phyloP scores from a whole-genome alignment of 2,797 vertebrate genomes.

The Spea hammondii region DNA sequence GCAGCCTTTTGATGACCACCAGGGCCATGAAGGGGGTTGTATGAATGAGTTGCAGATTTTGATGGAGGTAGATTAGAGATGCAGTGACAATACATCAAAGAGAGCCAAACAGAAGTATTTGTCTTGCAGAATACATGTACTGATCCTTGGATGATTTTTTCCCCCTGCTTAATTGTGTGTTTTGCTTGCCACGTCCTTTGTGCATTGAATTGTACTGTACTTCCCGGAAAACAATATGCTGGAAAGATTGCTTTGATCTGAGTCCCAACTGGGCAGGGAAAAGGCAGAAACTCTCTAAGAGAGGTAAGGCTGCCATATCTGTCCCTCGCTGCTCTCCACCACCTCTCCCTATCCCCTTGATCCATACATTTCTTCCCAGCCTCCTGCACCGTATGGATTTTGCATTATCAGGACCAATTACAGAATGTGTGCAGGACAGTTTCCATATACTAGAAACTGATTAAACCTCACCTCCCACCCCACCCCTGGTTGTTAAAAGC shows the following conservation, averaged over 20 bases:
- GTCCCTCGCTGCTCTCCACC: slow-evolving; percentile 33
- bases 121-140: not conserved
- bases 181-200: slow-evolving; percentile 33
- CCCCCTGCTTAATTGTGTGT: not conserved
- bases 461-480: too few species aligned
- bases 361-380: slow-evolving; percentile 24
- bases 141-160: not conserved
- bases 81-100: not conserved
- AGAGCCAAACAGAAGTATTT: not conserved
- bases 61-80: not conserved
- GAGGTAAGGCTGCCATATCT: slow-evolving; percentile 37
- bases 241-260: slow-evolving; percentile 45
- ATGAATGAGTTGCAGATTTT: not conserved
- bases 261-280: slow-evolving; percentile 46
- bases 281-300: slow-evolving; percentile 34
- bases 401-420: not conserved
- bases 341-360: slow-evolving; percentile 14
- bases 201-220: slow-evolving; percentile 32
- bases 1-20: slow-evolving; percentile 1
- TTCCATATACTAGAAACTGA: too few species aligned
- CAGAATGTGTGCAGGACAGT: too few species aligned
- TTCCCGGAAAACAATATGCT: slow-evolving; percentile 50
- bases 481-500: too few species aligned
- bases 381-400: not conserved
- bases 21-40: not conserved